Evolutionary conservation across 2,797 vertebrate species (phyloP).

Genomic region (Danio jaintianensis): DNA sequence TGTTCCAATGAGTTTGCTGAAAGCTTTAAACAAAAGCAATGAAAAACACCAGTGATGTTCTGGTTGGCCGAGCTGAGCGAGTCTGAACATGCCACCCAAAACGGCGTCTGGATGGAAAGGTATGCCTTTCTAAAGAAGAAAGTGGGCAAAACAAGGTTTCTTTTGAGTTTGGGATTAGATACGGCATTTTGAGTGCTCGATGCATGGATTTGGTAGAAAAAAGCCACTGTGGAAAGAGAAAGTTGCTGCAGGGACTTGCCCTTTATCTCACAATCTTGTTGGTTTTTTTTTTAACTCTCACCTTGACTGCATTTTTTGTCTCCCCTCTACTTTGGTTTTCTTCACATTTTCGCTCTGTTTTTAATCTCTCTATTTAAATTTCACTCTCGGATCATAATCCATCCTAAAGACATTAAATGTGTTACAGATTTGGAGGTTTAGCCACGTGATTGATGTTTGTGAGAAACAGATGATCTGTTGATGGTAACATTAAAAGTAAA

Average conservation of each 20-base stretch:
- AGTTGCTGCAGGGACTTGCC: constrained; percentile 54
- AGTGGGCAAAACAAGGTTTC: constrained; percentile 30
- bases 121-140: constrained; percentile 28
- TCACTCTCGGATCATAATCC: constrained; percentile 53
- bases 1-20: constrained; percentile 12
- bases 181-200: constrained; percentile 13
- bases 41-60: constrained; percentile 5
- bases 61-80: constrained; percentile 18
- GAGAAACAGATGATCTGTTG: constrained; percentile 59
- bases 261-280: constrained; percentile 56
- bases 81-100: constrained; percentile 36
- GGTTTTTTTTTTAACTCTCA: constrained; percentile 21
- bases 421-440: constrained; percentile 54
- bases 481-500: constrained; percentile 38
- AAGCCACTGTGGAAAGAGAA: constrained; percentile 25
- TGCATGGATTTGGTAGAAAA: constrained; percentile 24
- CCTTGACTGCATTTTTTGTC: not conserved
- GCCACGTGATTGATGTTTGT: constrained; percentile 49
- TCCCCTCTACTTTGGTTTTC: not conserved
- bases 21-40: constrained; percentile 10
- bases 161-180: constrained; percentile 49
- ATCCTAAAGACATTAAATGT: constrained; percentile 57
- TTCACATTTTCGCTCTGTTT: not conserved
- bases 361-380: constrained; percentile 37
- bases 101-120: constrained; percentile 37